Evolutionary conservation across 2,113 vertebrate genomes (phyloP).

Genomic region (Empidonax traillii): DNA sequence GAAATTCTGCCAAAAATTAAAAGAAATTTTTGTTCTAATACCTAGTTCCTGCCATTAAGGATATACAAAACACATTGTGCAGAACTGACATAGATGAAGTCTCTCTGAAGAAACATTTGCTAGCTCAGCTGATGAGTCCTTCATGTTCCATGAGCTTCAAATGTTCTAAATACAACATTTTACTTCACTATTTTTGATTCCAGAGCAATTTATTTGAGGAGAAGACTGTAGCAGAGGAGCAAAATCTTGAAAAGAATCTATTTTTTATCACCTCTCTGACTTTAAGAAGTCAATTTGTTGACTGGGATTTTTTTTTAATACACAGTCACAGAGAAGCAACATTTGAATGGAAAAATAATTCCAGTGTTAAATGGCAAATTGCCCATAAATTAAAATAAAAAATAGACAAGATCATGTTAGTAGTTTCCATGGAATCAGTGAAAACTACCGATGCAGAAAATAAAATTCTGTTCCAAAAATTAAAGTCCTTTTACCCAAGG

Average conservation of each 20-base stretch:
- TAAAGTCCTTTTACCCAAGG: conserved; percentile 3
- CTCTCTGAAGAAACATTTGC: background rate
- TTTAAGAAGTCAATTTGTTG: background rate
- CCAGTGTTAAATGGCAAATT: background rate
- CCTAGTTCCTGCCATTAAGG: background rate
- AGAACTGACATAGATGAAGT: background rate
- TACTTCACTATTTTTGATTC: background rate
- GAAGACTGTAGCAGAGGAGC: background rate
- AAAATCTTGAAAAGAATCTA: background rate
- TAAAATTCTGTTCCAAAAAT: background rate
- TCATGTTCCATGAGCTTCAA: background rate
- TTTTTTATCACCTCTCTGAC: background rate
- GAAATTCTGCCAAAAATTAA: background rate
- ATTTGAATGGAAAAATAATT: background rate
- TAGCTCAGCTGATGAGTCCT: background rate
- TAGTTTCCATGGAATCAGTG: conserved; percentile 23
- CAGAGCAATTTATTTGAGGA: background rate
- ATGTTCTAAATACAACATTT: background rate
- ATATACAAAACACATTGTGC: background rate
- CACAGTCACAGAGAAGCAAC: background rate
- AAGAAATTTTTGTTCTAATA: background rate
- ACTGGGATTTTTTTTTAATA: background rate
- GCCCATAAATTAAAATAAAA: background rate
- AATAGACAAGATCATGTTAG: background rate
- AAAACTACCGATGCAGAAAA: background rate